phyloP scores from a whole-genome alignment of 2,797 vertebrate genomes.

The Gadopsis marmoratus region DNA sequence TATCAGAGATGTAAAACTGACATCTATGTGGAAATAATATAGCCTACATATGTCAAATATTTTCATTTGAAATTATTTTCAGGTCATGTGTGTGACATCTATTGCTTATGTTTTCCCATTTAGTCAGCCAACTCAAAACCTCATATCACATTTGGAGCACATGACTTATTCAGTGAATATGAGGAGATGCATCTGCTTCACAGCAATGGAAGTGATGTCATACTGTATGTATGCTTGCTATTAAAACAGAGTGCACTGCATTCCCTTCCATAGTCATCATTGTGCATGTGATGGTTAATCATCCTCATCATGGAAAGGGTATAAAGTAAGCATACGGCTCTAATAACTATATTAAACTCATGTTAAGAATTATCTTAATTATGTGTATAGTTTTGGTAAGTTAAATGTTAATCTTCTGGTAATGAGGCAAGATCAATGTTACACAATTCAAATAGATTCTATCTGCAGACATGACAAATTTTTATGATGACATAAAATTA shows the following conservation, averaged over 20 bases:
- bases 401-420: neutral
- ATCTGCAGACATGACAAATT: neutral
- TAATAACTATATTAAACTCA: neutral
- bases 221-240: slow-evolving; percentile 54
- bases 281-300: slow-evolving; percentile 34
- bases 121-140: slow-evolving; percentile 40
- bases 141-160: slow-evolving; percentile 37
- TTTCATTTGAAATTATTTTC: slow-evolving; percentile 29
- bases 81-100: slow-evolving; percentile 28
- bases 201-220: slow-evolving; percentile 65
- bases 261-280: slow-evolving; percentile 49
- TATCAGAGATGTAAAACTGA: slow-evolving; percentile 30
- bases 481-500: slow-evolving; percentile 5
- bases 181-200: slow-evolving; percentile 51
- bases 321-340: neutral
- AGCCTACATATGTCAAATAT: slow-evolving; percentile 27
- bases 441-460: slow-evolving; percentile 1
- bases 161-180: slow-evolving; percentile 42
- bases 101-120: slow-evolving; percentile 37
- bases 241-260: slow-evolving; percentile 60
- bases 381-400: neutral
- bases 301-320: neutral
- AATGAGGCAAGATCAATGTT: neutral
- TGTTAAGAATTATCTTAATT: neutral
- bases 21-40: slow-evolving; percentile 29